phyloP scores from a whole-genome alignment of 2,797 vertebrate species.

The Phrynocephalus vlangalii region DNA sequence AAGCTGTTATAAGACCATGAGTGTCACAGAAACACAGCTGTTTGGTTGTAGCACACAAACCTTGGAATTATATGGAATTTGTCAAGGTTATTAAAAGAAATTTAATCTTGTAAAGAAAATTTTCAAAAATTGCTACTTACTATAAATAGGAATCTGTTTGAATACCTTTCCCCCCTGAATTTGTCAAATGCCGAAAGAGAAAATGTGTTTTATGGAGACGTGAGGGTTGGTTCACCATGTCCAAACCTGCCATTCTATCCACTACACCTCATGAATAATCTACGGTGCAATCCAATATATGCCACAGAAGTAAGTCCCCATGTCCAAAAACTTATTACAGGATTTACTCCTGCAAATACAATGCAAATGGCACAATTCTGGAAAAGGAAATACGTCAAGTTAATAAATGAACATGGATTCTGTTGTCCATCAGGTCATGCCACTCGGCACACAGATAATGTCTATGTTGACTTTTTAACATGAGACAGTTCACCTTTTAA shows the following conservation, averaged over 20 bases:
- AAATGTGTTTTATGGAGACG: neutral
- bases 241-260: neutral
- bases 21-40: conserved; percentile 4
- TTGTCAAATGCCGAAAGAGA: neutral
- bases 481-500: no score
- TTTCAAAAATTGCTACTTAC: neutral
- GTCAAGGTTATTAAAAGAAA: neutral
- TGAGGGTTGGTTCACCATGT: neutral
- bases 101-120: neutral
- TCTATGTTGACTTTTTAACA: no score
- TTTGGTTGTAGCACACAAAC: neutral
- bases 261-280: neutral
- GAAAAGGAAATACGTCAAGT: no score
- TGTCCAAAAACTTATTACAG: no score
- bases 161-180: neutral
- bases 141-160: neutral
- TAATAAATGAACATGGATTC: no score
- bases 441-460: no score
- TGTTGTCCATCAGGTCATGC: no score
- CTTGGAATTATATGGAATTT: neutral
- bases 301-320: neutral
- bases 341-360: no score
- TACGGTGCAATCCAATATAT: neutral
- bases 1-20: neutral
- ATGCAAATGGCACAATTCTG: no score